phyloP scores from a whole-genome alignment of 2,888 invertebrate genomes.

The Ernsta delagoae region DNA sequence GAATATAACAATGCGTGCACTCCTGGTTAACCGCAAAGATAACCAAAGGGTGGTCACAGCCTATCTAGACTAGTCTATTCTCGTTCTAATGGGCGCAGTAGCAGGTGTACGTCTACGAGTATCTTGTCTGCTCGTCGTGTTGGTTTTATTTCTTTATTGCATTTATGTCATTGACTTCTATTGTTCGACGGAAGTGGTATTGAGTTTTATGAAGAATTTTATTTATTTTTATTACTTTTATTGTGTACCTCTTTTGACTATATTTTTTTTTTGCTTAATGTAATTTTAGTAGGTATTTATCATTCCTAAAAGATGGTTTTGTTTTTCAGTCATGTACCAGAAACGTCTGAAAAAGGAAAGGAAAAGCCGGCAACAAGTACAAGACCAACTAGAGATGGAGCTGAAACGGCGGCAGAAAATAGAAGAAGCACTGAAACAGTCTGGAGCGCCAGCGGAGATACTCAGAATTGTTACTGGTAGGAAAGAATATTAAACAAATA shows the following conservation, averaged over 20 bases:
- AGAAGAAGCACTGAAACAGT: constrained; percentile 92
- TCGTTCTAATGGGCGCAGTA: constrained; percentile 10
- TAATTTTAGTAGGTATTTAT: no score
- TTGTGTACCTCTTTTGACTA: no score
- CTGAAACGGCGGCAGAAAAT: constrained; percentile 91
- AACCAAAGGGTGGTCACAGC: constrained; percentile 35
- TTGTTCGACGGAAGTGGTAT: constrained; percentile 1
- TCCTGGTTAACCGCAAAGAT: constrained; percentile 37
- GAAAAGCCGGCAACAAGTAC: constrained; percentile 91
- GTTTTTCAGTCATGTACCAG: constrained; percentile 91
- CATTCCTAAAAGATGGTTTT: constrained; percentile 23
- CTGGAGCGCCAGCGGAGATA: constrained; percentile 90
- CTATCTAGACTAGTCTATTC: constrained; percentile 29
- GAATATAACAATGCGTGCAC: constrained; percentile 37
- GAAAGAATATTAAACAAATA: constrained; percentile 21
- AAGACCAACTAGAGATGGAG: constrained; percentile 93
- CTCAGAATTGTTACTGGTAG: constrained; percentile 92
- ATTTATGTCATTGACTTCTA: constrained; percentile 2
- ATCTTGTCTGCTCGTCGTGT: not conserved
- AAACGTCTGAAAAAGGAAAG: constrained; percentile 95
- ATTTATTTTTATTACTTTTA: no score
- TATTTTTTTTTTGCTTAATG: no score
- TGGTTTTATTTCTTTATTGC: constrained; percentile 4
- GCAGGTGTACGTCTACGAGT: not conserved
- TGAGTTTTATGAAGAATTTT: not conserved